A percentile compares a stretch with the other conserved stretches of the same genome.
phyloP scores from a whole-genome alignment of 2,113 vertebrate genomes.

The Chamaetylas fuelleborni region DNA sequence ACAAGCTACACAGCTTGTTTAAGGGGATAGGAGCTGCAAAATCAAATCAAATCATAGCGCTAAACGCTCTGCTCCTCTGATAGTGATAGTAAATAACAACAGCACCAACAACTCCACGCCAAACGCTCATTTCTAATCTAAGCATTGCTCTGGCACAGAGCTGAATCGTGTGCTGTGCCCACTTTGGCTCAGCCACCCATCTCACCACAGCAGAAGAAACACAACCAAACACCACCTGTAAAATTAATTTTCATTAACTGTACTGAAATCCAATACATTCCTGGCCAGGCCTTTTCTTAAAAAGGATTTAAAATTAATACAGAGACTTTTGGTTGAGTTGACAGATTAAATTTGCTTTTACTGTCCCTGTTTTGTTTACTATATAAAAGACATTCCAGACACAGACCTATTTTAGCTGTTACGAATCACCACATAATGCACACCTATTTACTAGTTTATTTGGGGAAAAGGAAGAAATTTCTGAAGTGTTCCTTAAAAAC shows the following conservation, averaged over 20 bases:
- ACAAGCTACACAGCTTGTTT: conserved; percentile 62
- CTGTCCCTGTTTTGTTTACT: conserved; percentile 11
- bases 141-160: conserved; percentile 41
- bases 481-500: background rate
- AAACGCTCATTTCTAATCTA: conserved; percentile 58
- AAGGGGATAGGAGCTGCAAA: conserved; percentile 64
- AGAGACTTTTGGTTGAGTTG: background rate
- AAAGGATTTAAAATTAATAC: background rate
- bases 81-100: conserved; percentile 71
- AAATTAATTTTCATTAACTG: conserved; percentile 43
- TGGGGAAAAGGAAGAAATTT: background rate
- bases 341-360: background rate
- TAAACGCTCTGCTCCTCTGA: conserved; percentile 44
- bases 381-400: background rate
- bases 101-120: conserved; percentile 64
- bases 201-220: conserved; percentile 56
- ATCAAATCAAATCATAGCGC: background rate
- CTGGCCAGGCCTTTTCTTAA: background rate
- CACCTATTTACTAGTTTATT: conserved; percentile 25
- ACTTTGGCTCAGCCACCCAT: conserved; percentile 57
- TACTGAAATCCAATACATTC: background rate
- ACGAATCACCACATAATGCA: background rate
- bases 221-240: conserved; percentile 59
- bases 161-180: background rate
- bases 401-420: background rate